Evolutionary conservation across 2,797 vertebrate species (phyloP), one percentile per base, ranked within the genome.

Genomic region (Geotria australis): DNA sequence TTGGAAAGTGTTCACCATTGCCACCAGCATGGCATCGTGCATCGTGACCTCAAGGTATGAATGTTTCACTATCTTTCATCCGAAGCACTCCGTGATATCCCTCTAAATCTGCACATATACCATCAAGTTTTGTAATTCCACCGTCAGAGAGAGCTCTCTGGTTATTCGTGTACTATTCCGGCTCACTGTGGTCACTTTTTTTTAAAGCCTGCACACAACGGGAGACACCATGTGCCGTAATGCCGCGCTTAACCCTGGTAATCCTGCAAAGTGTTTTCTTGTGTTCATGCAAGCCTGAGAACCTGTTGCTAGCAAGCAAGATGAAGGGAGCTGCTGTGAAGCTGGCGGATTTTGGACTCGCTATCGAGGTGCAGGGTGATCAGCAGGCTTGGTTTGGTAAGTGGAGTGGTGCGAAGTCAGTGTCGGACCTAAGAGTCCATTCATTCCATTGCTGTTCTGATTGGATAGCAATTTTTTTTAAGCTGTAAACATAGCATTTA

Each of bases 311-410:
- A 66, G 86, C 86, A 70, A 96, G 85, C 72, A 96, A 96, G 71
- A 70, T 84, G 66, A 96, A 96, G 71, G 86, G 85, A 56, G 88
- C 88, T 1, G 88, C 88, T 3, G 88, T 96, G 57, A 96, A 96
- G 65, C 73, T 96, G 71, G 88, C 88, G 1, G 88, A 96, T 64
- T 96, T 96, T 60, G 88, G 88, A 10, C 70, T 96, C 66, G 88
- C 88, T 58, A 96, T 94, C 58, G 86, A 96, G 67, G 86, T 94
- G 57, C 85, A 94, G 70, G 84, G 85, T 61, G 88, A 95, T 56
- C 88, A 95, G 63, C 88, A 94, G 66, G 88, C 88, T 7, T 95
- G 88, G 88, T 96, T 96, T 58, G 88, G 88, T 96, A 67, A 79
- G 77, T 55, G 24, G 24, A 55, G 51, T 55, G 51, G 7, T n/a